Conservation (phyloP, 2,113 vertebrate genomes). For the Sebastes fasciatus region DNA sequence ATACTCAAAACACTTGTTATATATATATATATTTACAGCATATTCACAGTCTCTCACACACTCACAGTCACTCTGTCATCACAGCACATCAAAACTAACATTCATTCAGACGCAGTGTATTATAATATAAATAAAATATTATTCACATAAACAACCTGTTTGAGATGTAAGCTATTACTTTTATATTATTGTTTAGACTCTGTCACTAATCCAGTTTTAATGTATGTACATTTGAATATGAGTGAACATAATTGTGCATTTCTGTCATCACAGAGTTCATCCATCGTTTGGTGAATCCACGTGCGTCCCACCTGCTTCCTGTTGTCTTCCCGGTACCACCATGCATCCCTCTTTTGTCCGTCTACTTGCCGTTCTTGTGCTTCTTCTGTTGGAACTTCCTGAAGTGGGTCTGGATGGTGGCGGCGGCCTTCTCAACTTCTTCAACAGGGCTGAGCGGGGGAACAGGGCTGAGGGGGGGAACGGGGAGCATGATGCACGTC, state of each 20-base stretch:
- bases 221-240: slow-evolving; percentile 29
- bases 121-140: slow-evolving; percentile 4
- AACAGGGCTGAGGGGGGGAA: slow-evolving; percentile 65
- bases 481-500: slow-evolving; percentile 22
- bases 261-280: slow-evolving; percentile 18
- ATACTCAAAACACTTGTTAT: slow-evolving; percentile 36
- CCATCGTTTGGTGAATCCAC: slow-evolving; percentile 10
- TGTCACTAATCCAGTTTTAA: slow-evolving; percentile 26
- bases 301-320: neutral
- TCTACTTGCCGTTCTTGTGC: slow-evolving; percentile 81
- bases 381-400: slow-evolving; percentile 90
- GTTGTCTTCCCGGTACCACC: neutral
- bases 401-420: slow-evolving; percentile 89
- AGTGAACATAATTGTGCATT: neutral
- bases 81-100: slow-evolving; percentile 24
- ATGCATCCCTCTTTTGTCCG: neutral
- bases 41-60: slow-evolving; percentile 5
- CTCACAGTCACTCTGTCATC: slow-evolving; percentile 16
- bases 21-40: slow-evolving; percentile 34
- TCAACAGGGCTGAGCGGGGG: slow-evolving; percentile 66
- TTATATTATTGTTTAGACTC: slow-evolving; percentile 9
- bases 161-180: slow-evolving; percentile 22
- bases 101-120: slow-evolving; percentile 32
- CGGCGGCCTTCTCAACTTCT: slow-evolving; percentile 81
- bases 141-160: slow-evolving; percentile 30